Percentiles rank a stretch among this genome's conserved stretches.
These are phyloP conservation scores for Drosophila robusta DNA, from an alignment of 2,888 invertebrate species.

Conservation along the genomic window DNA sequence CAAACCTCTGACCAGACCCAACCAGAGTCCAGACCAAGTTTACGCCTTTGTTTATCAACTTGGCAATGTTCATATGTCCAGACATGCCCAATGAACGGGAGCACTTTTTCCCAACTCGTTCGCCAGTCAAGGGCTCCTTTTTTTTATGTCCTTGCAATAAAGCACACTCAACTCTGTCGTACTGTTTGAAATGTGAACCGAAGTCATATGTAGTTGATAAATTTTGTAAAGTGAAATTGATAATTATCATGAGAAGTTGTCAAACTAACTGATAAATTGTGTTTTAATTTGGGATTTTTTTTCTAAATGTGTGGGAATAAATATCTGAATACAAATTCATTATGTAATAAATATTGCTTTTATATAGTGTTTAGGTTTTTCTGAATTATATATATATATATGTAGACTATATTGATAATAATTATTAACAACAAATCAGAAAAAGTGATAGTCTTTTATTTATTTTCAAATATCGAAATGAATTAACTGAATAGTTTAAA, in stretches of 20 bases:
- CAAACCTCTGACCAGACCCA: slow-evolving; percentile 36
- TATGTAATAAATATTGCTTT: no score
- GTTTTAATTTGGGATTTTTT: no score
- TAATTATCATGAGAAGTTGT: slow-evolving; percentile 1
- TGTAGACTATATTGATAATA: no score
- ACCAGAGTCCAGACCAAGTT: slow-evolving; percentile 54
- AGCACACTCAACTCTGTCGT: slow-evolving; percentile 29
- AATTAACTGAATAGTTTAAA: no score
- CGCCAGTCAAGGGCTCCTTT: slow-evolving; percentile 7
- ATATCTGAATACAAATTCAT: no score
- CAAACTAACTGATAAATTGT: not conserved
- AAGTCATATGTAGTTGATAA: not conserved
- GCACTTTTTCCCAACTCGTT: slow-evolving; percentile 40
- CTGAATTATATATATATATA: no score
- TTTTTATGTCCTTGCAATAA: slow-evolving; percentile 3
- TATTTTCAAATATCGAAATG: no score
- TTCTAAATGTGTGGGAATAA: no score
- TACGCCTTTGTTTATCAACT: slow-evolving; percentile 69
- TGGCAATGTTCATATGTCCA: slow-evolving; percentile 38
- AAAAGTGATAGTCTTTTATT: no score
- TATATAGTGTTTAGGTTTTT: no score
- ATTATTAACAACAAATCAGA: no score
- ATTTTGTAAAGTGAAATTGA: not conserved
- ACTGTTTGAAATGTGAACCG: slow-evolving; percentile 5
- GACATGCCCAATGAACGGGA: slow-evolving; percentile 6